Base-by-base conservation (phyloP, 2,797 vertebrate species). In the Smutsia temminckii region DNA sequence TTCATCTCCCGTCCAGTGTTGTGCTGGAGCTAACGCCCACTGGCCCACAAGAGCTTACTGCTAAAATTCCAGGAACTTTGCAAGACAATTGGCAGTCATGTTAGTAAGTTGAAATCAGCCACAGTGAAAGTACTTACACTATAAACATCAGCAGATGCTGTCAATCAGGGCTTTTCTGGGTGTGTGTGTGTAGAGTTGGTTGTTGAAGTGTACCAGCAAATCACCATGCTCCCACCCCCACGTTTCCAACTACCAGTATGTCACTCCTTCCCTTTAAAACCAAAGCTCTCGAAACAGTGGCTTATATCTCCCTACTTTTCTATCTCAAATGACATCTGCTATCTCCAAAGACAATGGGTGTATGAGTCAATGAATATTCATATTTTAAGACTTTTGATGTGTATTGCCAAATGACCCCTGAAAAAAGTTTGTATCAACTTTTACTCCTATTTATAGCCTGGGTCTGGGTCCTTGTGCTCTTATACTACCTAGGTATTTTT, bases 181-280 rank as follows among this genome's bases (percentile, higher is more conserved):
- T 77, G 46, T 59, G 61, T 25, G 74, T 88, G 46, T 34, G 18
- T 34, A n/a, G n/a, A 91, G 8, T 34, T 40, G 16, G 11, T 72
- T 71, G 46, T 87, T 93, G 61, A 59, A 12, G 74, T 66, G 77
- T 29, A 66, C 10, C 25, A 84, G 18, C 17, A 5, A n/a, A 37
- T 40, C 46, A 32, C 25, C 10, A 46, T 71, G 32, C 25, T 59
- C 21, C 17, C 34, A 80, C 29, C 10, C 12, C 8, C 18, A 32
- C 13, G 16, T 66, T 71, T 37, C 40, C 53, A 69, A 25, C 29
- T 63, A 37, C 49, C 49, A 64, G 11, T 8, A 3, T 29, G 8
- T 55, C 46, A 80, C 69, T 59, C 66, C 63, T 71, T 88, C 42
- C 55, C 68, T 91, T 94, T 9, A 49, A 93, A 95, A 85, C 18